Percentiles rank a stretch among this genome's conserved stretches.
Conservation (phyloP, 2,888 invertebrate genomes). For the Sinelater perroti region DNA sequence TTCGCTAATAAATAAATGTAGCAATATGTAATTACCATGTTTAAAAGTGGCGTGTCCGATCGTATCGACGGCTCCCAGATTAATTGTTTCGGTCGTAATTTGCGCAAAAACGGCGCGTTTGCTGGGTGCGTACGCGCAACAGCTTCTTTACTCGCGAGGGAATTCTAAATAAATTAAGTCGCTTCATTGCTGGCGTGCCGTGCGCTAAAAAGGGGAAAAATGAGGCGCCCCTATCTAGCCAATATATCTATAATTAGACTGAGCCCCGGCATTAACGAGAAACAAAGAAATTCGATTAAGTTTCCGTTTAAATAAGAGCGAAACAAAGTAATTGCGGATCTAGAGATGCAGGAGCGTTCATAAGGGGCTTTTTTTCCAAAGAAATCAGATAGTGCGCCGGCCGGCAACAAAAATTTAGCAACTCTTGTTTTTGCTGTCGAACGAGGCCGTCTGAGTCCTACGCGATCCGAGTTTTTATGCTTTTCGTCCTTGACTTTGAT, state of each 20-base stretch:
- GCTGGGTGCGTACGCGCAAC: neutral
- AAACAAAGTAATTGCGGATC: slow-evolving; percentile 16
- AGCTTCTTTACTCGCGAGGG: slow-evolving; percentile 1
- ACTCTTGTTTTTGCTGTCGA: slow-evolving; percentile 17
- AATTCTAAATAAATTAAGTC: slow-evolving; percentile 21
- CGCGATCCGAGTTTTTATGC: slow-evolving; percentile 18
- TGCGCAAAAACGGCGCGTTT: neutral
- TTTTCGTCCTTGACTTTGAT: slow-evolving; percentile 20
- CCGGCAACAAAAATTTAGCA: slow-evolving; percentile 16
- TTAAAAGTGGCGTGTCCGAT: neutral
- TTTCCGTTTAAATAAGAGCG: slow-evolving; percentile 17
- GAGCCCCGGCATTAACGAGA: slow-evolving; percentile 6
- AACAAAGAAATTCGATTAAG: slow-evolving; percentile 7
- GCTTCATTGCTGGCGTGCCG: slow-evolving; percentile 15
- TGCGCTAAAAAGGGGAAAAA: neutral
- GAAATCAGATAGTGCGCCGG: neutral
- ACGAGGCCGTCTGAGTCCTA: slow-evolving; percentile 18
- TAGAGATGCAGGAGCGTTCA: too few relatives aligned
- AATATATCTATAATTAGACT: slow-evolving; percentile 26
- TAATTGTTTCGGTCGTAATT: neutral
- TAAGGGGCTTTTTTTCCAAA: too few relatives aligned
- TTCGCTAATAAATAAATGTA: slow-evolving; percentile 1
- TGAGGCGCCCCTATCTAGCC: slow-evolving; percentile 15
- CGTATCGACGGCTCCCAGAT: neutral
- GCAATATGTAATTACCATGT: slow-evolving; percentile 9